Base-by-base conservation (phyloP, 2,113 vertebrate genomes). In the Maccullochella peelii region DNA sequence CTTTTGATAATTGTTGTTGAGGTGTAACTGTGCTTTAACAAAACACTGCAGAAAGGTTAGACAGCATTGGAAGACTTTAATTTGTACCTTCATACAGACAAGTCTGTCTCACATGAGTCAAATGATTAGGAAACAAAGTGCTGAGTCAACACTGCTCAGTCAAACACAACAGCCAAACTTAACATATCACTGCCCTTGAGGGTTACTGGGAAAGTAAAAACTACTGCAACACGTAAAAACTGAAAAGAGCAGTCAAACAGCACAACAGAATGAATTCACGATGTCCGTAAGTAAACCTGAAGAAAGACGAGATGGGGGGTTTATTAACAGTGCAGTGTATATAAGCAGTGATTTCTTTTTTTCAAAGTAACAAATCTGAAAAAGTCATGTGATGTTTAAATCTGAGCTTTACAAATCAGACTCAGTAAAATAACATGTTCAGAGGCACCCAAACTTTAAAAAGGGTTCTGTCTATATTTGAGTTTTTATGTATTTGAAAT, bases 111-210 rank as follows among this genome's bases (percentile, higher is more conserved):
- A 50, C 15, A 4, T 4, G 12, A 73, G 21, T 54, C 52, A 63
- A 36, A 72, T 4, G 14, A 59, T 9, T 5, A 42, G 14, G 71
- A 79, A 59, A 62, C 44, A 70, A 88, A 80, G 50, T 16, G 78
- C 65, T 25, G 11, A 14, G 27, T 52, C 1, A 67, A 55, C 54
- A n/a, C 10, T 18, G 49, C 9, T 55, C 20, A 25, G 12, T 57
- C 7, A 21, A 83, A 84, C 44, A 70, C 65, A 57, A 68, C 50
- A 16, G 58, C 23, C 16, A 27, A 81, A 86, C 57, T 44, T 62
- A 0, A 82, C 78, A 42, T 6, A 55, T n/a, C 11, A 27, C 79
- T 42, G 62, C 62, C 67, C n/a, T 8, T 3, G 18, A 57, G 15
- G 4, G 71, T 69, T 25, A 38, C 23, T 40, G n/a, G n/a, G 5